These are phyloP conservation scores for Magallana nippona DNA, from an alignment of 2,888 invertebrate species.

Conservation along the genomic window DNA sequence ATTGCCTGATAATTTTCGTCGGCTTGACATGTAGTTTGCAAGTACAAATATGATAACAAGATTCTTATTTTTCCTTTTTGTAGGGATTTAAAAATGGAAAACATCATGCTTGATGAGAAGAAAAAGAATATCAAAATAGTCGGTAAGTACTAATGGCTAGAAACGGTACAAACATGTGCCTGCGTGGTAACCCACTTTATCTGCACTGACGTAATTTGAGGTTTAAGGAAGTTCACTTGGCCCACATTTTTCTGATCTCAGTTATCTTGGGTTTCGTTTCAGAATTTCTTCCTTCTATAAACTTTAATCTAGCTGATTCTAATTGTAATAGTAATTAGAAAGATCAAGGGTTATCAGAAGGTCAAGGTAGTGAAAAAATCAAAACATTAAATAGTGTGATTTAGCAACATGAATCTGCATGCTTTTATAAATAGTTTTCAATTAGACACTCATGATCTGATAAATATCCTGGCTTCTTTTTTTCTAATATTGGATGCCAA, in stretches of 20 bases:
- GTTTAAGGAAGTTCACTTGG: constrained; percentile 23
- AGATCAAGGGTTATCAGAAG: not conserved
- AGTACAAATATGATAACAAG: constrained; percentile 23
- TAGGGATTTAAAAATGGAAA: constrained; percentile 90
- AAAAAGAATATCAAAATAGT: constrained; percentile 88
- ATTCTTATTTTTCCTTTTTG: constrained; percentile 49
- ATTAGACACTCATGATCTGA: not conserved
- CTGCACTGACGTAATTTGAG: constrained; percentile 27
- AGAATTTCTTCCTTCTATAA: constrained; percentile 14
- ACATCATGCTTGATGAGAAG: constrained; percentile 86
- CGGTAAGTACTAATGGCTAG: constrained; percentile 80
- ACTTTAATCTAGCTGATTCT: not conserved
- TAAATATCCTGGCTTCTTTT: not conserved
- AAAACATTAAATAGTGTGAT: too few relatives aligned
- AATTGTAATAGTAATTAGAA: not conserved
- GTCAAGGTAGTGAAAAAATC: not conserved
- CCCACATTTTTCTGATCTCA: constrained; percentile 4
- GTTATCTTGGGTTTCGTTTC: constrained; percentile 3
- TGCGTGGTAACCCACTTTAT: constrained; percentile 5
- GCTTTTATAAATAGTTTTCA: not conserved
- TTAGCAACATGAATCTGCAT: too few relatives aligned
- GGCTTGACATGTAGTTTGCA: constrained; percentile 3
- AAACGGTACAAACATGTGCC: not conserved
- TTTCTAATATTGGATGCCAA: not conserved
- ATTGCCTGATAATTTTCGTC: not conserved